A percentile compares a stretch with the other conserved stretches of the same genome.
Conservation (phyloP, 2,888 invertebrate genomes). For the Sarcophaga caerulescens region DNA sequence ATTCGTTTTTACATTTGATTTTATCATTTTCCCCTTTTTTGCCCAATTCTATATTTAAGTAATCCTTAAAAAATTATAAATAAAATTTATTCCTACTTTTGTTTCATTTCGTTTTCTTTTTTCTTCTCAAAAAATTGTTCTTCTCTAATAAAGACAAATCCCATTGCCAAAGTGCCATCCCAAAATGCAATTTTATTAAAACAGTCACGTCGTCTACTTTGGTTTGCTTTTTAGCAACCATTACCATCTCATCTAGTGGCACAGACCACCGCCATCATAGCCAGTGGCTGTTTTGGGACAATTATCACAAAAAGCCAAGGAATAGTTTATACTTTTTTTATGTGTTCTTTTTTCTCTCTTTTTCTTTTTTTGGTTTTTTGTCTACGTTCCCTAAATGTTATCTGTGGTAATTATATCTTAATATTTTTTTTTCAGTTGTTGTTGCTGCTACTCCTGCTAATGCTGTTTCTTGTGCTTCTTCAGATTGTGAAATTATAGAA, state of each 20-base stretch:
- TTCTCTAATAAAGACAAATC: not conserved
- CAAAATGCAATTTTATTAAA: not conserved
- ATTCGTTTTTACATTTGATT: not conserved
- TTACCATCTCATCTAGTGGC: not conserved
- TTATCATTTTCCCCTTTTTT: no score
- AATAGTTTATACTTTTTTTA: constrained; percentile 31
- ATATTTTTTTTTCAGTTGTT: constrained; percentile 33
- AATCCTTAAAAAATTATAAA: not conserved
- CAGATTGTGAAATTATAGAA: not conserved
- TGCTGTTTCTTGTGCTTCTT: constrained; percentile 7
- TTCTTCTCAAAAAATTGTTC: no score
- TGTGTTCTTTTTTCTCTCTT: not conserved
- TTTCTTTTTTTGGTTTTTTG: not conserved
- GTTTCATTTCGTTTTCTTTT: not conserved
- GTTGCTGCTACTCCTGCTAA: no score
- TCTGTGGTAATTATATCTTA: constrained; percentile 61
- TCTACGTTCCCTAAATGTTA: constrained; percentile 35
- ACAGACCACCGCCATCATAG: not conserved
- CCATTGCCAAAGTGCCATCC: not conserved
- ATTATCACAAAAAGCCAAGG: constrained; percentile 44
- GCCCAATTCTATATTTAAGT: not conserved
- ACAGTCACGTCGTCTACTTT: constrained; percentile 49
- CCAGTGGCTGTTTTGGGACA: constrained; percentile 27
- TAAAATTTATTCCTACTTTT: constrained; percentile 5
- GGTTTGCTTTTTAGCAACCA: constrained; percentile 42